Evolutionary conservation across 1,140 invertebrate genomes (phyloP).

Genomic region (Magallana ariakensis): DNA sequence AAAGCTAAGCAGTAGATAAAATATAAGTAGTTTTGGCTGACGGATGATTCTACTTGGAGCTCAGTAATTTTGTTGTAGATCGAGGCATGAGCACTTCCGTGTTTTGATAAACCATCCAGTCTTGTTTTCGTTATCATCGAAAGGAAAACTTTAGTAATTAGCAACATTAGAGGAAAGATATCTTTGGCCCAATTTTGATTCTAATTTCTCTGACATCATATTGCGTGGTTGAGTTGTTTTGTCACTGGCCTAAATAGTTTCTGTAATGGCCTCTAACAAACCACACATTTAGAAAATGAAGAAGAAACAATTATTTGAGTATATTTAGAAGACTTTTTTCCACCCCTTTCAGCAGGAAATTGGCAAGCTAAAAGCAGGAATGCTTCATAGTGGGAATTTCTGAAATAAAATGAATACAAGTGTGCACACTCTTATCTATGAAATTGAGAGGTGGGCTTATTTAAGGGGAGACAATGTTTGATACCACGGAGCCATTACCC

Average conservation of each 20-base stretch:
- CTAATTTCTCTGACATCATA: constrained; percentile 18
- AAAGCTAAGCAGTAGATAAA: constrained; percentile 27
- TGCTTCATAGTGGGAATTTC: constrained; percentile 16
- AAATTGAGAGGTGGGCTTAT: not conserved
- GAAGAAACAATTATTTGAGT: constrained; percentile 22
- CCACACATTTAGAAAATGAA: constrained; percentile 7
- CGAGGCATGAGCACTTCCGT: not conserved
- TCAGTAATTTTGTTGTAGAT: not conserved
- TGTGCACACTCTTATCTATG: not conserved
- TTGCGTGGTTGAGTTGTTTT: constrained; percentile 22
- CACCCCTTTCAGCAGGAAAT: constrained; percentile 21
- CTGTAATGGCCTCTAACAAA: constrained; percentile 18
- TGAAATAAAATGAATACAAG: not conserved
- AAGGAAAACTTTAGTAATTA: constrained; percentile 26
- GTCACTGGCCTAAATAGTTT: constrained; percentile 33
- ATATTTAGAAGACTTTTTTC: constrained; percentile 28
- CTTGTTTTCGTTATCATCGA: not conserved
- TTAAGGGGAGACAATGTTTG: not conserved
- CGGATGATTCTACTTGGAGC: not conserved
- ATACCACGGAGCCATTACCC: not conserved
- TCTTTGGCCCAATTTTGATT: constrained; percentile 14
- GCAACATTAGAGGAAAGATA: constrained; percentile 20
- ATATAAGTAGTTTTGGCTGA: constrained; percentile 24
- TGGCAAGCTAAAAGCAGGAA: not conserved
- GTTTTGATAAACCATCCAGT: not conserved